These are phyloP conservation scores for Polypterus senegalus DNA, from an alignment of 2,113 vertebrate species.

Conservation along the genomic window DNA sequence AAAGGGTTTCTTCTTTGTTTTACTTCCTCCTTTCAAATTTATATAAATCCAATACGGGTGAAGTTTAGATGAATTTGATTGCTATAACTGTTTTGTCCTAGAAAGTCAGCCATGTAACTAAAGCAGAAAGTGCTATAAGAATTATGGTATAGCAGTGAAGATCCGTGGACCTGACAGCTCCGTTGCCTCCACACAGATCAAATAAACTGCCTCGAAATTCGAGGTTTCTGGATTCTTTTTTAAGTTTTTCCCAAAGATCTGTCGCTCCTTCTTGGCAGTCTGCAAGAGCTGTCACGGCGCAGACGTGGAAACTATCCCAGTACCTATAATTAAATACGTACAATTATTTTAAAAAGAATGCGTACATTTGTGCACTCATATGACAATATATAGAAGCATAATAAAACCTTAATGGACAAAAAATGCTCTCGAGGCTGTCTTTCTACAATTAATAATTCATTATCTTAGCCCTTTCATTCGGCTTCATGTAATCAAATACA, in stretches of 20 bases:
- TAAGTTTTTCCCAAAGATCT: conserved; percentile 96
- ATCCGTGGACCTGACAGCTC: conserved; percentile 41
- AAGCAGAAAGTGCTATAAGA: conserved; percentile 57
- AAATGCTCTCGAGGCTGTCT: too few relatives aligned
- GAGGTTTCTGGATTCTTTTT: conserved; percentile 89
- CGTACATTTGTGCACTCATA: not conserved
- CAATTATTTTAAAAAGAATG: not conserved
- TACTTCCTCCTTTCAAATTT: too few relatives aligned
- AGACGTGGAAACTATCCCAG: conserved; percentile 95
- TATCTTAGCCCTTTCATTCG: too few relatives aligned
- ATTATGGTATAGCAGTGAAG: conserved; percentile 51
- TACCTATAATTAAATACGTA: conserved; percentile 52
- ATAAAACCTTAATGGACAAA: too few relatives aligned
- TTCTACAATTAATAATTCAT: conserved; percentile 1
- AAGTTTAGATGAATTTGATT: conserved; percentile 34
- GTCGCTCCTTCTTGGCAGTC: conserved; percentile 95
- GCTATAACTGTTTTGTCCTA: conserved; percentile 35
- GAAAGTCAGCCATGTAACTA: conserved; percentile 77
- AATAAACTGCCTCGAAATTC: conserved; percentile 93
- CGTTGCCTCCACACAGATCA: conserved; percentile 81
- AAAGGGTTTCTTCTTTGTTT: conserved; percentile 45
- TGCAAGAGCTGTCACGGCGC: conserved; percentile 82
- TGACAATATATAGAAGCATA: not conserved
- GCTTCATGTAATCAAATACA: too few relatives aligned
- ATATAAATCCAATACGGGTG: conserved; percentile 43